A percentile compares a stretch with the other conserved stretches of the same genome.
Conservation (phyloP, 2,888 invertebrate species). For the Watsonalla cultraria region DNA sequence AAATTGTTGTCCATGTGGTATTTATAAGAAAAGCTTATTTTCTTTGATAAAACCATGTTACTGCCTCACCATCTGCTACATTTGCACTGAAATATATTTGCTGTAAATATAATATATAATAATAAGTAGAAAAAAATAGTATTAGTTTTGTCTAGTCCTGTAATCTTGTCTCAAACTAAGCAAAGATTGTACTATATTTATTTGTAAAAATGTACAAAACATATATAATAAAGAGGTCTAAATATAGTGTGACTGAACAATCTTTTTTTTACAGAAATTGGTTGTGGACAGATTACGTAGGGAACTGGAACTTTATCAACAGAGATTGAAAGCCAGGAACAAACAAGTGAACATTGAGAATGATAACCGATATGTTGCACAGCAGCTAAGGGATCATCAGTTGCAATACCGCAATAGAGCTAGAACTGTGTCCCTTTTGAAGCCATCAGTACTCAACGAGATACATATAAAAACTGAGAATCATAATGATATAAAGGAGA, state of each 20-base stretch:
- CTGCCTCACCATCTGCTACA: too few relatives aligned
- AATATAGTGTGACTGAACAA: not conserved
- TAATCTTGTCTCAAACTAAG: too few relatives aligned
- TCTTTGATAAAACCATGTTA: too few relatives aligned
- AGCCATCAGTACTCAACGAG: constrained; percentile 69
- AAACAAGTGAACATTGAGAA: constrained; percentile 64
- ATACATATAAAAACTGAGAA: constrained; percentile 67
- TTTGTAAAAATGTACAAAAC: too few relatives aligned
- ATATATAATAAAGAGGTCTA: too few relatives aligned
- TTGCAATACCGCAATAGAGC: constrained; percentile 53
- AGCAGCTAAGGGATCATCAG: constrained; percentile 67
- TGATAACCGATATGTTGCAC: constrained; percentile 65
- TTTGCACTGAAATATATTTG: too few relatives aligned
- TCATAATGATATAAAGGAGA: constrained; percentile 43
- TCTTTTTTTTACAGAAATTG: constrained; percentile 63
- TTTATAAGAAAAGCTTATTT: too few relatives aligned
- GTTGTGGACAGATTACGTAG: constrained; percentile 76
- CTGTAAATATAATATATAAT: too few relatives aligned
- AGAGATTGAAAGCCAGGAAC: constrained; percentile 61
- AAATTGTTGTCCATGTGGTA: too few relatives aligned
- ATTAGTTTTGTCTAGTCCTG: too few relatives aligned
- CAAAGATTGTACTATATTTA: too few relatives aligned
- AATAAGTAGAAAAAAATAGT: too few relatives aligned
- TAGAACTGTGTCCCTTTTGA: constrained; percentile 59
- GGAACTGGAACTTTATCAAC: constrained; percentile 77